These are phyloP conservation scores for Sebastes iracundus DNA, from an alignment of 2,797 vertebrate species.

Conservation along the genomic window DNA sequence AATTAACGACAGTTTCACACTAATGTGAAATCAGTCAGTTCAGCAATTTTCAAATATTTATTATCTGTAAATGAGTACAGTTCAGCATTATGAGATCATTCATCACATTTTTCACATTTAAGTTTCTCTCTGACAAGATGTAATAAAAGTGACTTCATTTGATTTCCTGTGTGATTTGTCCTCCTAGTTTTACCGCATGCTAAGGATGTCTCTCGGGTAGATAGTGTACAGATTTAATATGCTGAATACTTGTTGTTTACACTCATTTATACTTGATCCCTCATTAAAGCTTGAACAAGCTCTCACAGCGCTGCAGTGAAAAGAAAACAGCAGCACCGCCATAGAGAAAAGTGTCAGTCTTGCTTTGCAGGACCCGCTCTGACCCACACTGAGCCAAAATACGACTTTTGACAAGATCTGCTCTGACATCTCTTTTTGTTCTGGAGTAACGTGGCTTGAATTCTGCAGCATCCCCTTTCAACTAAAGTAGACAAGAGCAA, in stretches of 20 bases:
- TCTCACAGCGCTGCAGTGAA: slow-evolving; percentile 11
- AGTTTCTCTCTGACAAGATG: slow-evolving; percentile 43
- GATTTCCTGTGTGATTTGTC: slow-evolving; percentile 19
- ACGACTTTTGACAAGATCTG: slow-evolving; percentile 70
- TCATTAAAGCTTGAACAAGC: slow-evolving; percentile 20
- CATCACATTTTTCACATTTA: slow-evolving; percentile 35
- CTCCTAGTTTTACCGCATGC: not conserved
- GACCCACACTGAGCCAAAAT: slow-evolving; percentile 57
- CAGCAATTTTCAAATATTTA: slow-evolving; percentile 47
- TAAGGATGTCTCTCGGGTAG: not conserved
- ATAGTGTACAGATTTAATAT: slow-evolving; percentile 8
- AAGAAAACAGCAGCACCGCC: slow-evolving; percentile 25
- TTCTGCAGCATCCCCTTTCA: slow-evolving; percentile 71
- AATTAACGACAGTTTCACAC: slow-evolving; percentile 10
- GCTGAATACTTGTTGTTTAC: slow-evolving; percentile 16
- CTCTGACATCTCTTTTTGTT: slow-evolving; percentile 78
- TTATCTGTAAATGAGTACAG: slow-evolving; percentile 39
- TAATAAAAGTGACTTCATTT: slow-evolving; percentile 71
- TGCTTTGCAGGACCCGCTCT: slow-evolving; percentile 27
- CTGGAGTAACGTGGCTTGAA: slow-evolving; percentile 69
- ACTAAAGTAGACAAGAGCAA: slow-evolving; percentile 58
- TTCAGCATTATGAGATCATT: slow-evolving; percentile 13
- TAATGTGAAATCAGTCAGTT: slow-evolving; percentile 22
- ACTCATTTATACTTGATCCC: slow-evolving; percentile 25
- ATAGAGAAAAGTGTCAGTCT: slow-evolving; percentile 31